phyloP scores from a whole-genome alignment of 92 coral and sea anemone species.

The Porites divaricata region DNA sequence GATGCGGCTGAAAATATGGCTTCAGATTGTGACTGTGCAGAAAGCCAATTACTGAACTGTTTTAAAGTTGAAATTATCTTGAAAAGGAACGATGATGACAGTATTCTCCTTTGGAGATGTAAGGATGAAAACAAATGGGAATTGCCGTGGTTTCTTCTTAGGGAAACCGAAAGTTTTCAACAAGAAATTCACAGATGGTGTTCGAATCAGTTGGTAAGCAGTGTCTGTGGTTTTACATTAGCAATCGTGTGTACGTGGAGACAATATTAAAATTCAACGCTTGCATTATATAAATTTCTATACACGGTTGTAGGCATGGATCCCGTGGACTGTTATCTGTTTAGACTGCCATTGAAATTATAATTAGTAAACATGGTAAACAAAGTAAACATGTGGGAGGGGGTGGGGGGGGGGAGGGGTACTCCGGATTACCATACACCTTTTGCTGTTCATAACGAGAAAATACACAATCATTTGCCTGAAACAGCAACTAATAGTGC shows the following conservation, averaged over 20 bases:
- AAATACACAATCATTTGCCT: no score
- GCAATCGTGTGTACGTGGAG: background rate
- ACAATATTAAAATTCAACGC: background rate
- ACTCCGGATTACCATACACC: no score
- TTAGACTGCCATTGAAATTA: no score
- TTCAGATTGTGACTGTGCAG: background rate
- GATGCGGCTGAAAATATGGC: slow-evolving; percentile 22
- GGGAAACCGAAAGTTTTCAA: slow-evolving; percentile 54
- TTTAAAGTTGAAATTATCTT: slow-evolving; percentile 49
- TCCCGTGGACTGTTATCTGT: no score
- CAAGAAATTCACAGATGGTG: slow-evolving; percentile 57
- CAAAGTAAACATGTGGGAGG: no score
- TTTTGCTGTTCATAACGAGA: no score
- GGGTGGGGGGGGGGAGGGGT: no score
- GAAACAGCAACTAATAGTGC: no score
- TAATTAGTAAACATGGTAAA: no score
- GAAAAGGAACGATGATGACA: slow-evolving; percentile 44
- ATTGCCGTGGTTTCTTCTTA: slow-evolving; percentile 56
- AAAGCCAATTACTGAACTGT: background rate
- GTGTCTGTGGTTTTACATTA: background rate
- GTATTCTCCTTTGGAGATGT: slow-evolving; percentile 60
- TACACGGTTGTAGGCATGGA: no score
- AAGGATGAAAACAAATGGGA: slow-evolving; percentile 53
- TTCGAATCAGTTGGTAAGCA: slow-evolving; percentile 45
- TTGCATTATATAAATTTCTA: no score